Conservation (phyloP, 2,113 vertebrate species). For the Cephalophus harveyi region DNA sequence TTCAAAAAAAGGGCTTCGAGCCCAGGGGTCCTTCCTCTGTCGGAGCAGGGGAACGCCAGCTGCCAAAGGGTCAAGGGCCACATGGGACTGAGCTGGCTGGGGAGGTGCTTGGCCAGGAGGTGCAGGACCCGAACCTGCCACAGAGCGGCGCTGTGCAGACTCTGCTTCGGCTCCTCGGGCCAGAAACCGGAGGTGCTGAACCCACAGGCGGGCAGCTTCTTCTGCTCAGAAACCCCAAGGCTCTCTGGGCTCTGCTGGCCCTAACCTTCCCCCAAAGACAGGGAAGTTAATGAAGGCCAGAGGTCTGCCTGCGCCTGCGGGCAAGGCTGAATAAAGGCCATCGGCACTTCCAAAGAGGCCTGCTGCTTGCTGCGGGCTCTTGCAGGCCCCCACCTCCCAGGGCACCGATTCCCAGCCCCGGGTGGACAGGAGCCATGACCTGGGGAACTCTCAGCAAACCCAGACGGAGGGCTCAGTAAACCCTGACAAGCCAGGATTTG, state of each 20-base stretch:
- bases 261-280: slow-evolving; percentile 29
- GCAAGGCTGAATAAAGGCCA: neutral
- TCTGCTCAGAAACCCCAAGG: slow-evolving; percentile 12
- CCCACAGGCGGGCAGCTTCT: neutral
- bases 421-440: neutral
- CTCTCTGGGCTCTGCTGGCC: neutral
- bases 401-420: too few relatives aligned
- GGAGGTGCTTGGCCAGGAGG: neutral
- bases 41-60: too few relatives aligned
- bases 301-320: neutral
- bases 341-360: neutral
- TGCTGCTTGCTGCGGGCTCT: neutral
- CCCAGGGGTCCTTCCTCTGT: neutral
- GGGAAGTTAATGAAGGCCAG: neutral
- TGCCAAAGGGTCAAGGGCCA: neutral
- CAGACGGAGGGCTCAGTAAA: neutral
- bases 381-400: neutral
- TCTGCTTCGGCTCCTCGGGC: neutral
- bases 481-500: neutral
- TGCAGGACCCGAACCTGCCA: neutral
- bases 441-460: neutral
- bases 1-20: neutral
- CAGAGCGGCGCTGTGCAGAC: neutral
- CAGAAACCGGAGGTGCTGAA: neutral
- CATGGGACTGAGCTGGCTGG: too few relatives aligned